Percentiles rank a stretch among this genome's conserved stretches.
Conservation (phyloP, 1,140 invertebrate genomes). For the Octopus bimaculoides region DNA sequence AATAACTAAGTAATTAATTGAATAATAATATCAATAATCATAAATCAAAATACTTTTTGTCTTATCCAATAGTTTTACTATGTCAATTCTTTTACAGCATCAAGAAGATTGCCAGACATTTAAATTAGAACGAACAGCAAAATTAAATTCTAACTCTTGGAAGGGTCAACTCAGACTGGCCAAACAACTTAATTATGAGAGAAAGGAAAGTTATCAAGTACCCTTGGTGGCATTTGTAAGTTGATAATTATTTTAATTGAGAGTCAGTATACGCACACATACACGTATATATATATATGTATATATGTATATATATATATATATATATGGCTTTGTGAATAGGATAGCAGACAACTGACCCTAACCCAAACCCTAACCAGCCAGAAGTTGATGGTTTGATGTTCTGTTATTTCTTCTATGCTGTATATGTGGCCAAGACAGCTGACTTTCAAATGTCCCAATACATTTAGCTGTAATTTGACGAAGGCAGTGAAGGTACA, state of each 20-base stretch:
- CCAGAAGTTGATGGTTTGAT: too few species aligned
- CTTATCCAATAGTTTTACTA: not conserved
- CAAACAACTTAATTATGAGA: slow-evolving; percentile 33
- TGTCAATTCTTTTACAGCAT: slow-evolving; percentile 25
- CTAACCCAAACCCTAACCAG: too few species aligned
- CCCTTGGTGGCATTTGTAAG: slow-evolving; percentile 32
- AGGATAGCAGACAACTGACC: too few species aligned
- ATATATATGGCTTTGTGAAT: too few species aligned
- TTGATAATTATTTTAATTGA: not conserved
- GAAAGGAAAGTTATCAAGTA: slow-evolving; percentile 25
- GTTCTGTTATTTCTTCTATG: too few species aligned
- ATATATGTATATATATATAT: not conserved
- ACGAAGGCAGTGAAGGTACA: too few species aligned
- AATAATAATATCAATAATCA: not conserved
- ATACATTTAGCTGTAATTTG: too few species aligned
- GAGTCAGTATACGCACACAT: not conserved
- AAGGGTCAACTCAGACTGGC: slow-evolving; percentile 24
- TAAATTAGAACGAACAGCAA: slow-evolving; percentile 9
- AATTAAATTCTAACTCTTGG: slow-evolving; percentile 29
- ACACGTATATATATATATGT: not conserved
- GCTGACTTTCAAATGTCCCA: too few species aligned
- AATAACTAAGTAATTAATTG: too few species aligned
- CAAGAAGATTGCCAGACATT: slow-evolving; percentile 33
- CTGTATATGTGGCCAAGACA: too few species aligned
- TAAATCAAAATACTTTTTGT: not conserved